These are phyloP conservation scores for Pandemis cinnamomeana DNA, from an alignment of 2,888 invertebrate species.

Conservation along the genomic window DNA sequence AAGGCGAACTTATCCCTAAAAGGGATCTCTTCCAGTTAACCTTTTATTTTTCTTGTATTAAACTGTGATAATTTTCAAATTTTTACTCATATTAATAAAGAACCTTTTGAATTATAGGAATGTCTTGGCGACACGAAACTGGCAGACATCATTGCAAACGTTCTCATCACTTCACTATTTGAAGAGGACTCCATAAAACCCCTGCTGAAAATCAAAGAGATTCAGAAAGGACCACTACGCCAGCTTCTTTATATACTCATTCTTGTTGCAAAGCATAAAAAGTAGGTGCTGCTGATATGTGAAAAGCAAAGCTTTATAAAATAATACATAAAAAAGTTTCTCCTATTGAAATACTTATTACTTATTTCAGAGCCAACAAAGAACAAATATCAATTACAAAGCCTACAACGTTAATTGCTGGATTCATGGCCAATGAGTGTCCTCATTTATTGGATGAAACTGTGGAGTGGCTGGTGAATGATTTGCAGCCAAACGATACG, in stretches of 20 bases:
- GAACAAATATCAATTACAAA: slow-evolving; percentile 49
- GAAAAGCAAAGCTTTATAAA: neutral
- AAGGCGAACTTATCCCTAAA: too few species aligned
- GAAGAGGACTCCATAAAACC: slow-evolving; percentile 52
- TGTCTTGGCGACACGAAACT: slow-evolving; percentile 44
- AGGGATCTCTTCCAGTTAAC: too few species aligned
- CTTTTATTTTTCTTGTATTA: too few species aligned
- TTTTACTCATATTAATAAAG: neutral
- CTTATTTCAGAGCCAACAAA: slow-evolving; percentile 54
- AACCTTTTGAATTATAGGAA: slow-evolving; percentile 50
- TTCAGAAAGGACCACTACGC: slow-evolving; percentile 49
- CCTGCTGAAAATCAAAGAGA: slow-evolving; percentile 50
- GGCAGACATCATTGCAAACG: slow-evolving; percentile 53
- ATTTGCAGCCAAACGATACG: slow-evolving; percentile 50
- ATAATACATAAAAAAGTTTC: neutral
- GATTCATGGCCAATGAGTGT: slow-evolving; percentile 50
- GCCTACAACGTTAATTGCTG: slow-evolving; percentile 52
- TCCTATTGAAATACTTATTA: neutral
- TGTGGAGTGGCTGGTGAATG: slow-evolving; percentile 50
- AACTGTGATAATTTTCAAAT: too few species aligned
- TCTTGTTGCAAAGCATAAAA: slow-evolving; percentile 50
- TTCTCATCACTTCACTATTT: slow-evolving; percentile 55
- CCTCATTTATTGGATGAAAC: slow-evolving; percentile 41
- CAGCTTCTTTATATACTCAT: slow-evolving; percentile 53
- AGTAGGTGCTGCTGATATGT: slow-evolving; percentile 48